A percentile compares a stretch with the other conserved stretches of the same genome.
phyloP scores from a whole-genome alignment of 2,888 invertebrate genomes.

The Pseudococcus jackbeardsleyi region DNA sequence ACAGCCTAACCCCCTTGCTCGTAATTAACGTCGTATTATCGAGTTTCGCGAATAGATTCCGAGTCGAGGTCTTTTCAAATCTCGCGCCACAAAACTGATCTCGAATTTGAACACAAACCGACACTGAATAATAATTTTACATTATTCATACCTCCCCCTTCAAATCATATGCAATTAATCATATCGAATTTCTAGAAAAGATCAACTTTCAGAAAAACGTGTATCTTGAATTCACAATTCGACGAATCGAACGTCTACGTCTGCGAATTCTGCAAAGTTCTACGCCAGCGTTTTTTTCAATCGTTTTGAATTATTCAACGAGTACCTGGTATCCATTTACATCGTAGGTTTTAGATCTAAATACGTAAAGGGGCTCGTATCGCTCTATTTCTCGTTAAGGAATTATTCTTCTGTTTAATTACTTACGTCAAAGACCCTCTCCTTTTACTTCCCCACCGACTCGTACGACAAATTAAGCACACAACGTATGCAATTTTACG shows the following conservation, averaged over 20 bases:
- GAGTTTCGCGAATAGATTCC: background rate
- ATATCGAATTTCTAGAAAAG: background rate
- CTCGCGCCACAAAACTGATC: background rate
- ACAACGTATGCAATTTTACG: background rate
- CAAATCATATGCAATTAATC: background rate
- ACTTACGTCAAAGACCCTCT: too few relatives aligned
- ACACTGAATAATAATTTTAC: background rate
- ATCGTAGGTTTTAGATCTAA: too few relatives aligned
- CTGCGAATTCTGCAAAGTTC: background rate
- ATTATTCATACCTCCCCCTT: too few relatives aligned
- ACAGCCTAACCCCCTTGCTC: background rate
- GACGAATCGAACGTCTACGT: background rate
- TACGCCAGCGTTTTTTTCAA: background rate
- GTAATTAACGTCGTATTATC: slow-evolving; percentile 15
- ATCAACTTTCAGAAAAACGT: background rate
- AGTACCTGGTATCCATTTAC: too few relatives aligned
- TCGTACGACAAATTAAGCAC: too few relatives aligned
- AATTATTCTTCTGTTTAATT: too few relatives aligned
- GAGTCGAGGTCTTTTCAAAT: background rate
- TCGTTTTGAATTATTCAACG: background rate
- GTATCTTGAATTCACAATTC: background rate
- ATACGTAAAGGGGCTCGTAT: too few relatives aligned
- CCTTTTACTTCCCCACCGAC: too few relatives aligned
- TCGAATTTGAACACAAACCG: too few relatives aligned
- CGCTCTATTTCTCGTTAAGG: too few relatives aligned